phyloP scores from a whole-genome alignment of 2,113 vertebrate genomes.

The Sisor rabdophorus region DNA sequence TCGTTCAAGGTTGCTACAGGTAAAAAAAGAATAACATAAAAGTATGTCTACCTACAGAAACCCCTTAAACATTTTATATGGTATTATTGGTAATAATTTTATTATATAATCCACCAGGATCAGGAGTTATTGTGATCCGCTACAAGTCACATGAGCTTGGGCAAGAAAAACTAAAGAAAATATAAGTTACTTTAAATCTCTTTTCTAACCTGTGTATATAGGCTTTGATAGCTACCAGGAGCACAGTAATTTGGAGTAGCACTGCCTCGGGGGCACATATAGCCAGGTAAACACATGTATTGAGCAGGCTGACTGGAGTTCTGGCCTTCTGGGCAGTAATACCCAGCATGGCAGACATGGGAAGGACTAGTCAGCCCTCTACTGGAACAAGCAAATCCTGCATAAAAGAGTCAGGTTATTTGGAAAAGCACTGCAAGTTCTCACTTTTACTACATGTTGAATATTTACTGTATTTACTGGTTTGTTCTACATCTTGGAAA shows the following conservation, averaged over 20 bases:
- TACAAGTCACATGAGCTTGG: not conserved
- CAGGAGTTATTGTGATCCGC: not conserved
- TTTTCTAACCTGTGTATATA: slow-evolving; percentile 67
- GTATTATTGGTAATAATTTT: no score
- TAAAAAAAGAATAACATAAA: not conserved
- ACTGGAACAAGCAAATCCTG: slow-evolving; percentile 70
- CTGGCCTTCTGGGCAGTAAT: slow-evolving; percentile 62
- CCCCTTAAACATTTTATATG: not conserved
- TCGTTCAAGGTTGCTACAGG: not conserved
- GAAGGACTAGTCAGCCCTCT: slow-evolving; percentile 72
- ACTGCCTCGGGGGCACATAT: slow-evolving; percentile 80
- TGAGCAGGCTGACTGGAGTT: slow-evolving; percentile 53
- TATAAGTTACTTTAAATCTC: not conserved
- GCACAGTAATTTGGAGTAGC: slow-evolving; percentile 67
- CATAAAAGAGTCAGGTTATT: slow-evolving; percentile 35
- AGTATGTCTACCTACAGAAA: not conserved
- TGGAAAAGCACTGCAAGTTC: not conserved
- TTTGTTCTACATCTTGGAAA: not conserved
- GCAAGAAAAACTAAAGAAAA: not conserved
- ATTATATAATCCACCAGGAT: not conserved
- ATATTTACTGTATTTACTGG: not conserved
- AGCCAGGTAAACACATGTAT: slow-evolving; percentile 71
- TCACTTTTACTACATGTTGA: not conserved
- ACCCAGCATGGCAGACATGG: slow-evolving; percentile 65
- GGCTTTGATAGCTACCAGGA: slow-evolving; percentile 78